Percentiles rank a stretch among this genome's conserved stretches.
Conservation (phyloP, 1,140 invertebrate genomes). For the Drosophila erecta region DNA sequence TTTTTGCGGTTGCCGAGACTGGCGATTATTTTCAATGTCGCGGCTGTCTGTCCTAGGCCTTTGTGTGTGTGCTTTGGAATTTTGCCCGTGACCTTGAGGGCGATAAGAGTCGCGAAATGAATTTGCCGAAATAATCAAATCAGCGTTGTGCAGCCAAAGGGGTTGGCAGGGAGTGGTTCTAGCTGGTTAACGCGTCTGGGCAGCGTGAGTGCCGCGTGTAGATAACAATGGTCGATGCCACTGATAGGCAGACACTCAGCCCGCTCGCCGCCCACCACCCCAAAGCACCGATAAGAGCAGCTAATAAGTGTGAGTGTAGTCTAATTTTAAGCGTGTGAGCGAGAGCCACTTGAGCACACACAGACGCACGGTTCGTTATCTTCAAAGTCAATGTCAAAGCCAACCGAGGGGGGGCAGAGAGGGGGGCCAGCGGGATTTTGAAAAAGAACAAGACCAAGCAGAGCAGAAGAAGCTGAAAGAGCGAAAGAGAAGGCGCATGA, state of each 20-base stretch:
- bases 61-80: conserved; percentile 60
- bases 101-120: conserved; percentile 82
- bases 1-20: conserved; percentile 19
- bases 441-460: conserved; percentile 1
- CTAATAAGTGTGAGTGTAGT: conserved; percentile 31
- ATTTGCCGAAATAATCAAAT: conserved; percentile 81
- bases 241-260: conserved; percentile 47
- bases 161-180: background rate
- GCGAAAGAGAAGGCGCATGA: conserved; percentile 68
- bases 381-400: conserved; percentile 80
- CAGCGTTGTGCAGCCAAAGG: conserved; percentile 18
- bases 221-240: conserved; percentile 61
- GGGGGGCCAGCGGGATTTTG: conserved; percentile 8
- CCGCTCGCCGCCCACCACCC: background rate
- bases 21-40: conserved; percentile 80
- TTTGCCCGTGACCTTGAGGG: conserved; percentile 80
- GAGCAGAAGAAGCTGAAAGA: conserved; percentile 5
- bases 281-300: conserved; percentile 20
- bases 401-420: conserved; percentile 1
- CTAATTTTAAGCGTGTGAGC: conserved; percentile 62
- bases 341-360: conserved; percentile 30
- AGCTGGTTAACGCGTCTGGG: conserved; percentile 27
- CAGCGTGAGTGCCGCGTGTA: conserved; percentile 63
- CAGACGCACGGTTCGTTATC: conserved; percentile 49
- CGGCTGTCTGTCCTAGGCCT: conserved; percentile 35